Evolutionary conservation across 1,140 invertebrate species (phyloP), one percentile per base, ranked within the genome.

Genomic region (Artemia franciscana): DNA sequence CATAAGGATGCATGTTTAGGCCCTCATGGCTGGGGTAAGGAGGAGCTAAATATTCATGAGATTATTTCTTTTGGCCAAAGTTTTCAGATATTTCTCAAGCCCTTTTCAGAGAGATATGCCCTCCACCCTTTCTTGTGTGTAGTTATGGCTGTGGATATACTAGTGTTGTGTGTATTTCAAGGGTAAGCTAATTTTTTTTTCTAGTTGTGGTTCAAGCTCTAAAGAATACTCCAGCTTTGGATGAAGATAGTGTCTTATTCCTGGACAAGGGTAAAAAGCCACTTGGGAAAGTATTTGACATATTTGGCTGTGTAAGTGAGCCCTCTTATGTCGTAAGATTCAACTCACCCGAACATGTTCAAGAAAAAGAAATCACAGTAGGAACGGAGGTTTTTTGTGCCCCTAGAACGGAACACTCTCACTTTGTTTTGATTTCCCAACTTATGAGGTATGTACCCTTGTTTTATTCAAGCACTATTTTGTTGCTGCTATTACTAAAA

Each of bases 221-320:
- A 28, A 78, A 79, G 58, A 78, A 78, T 60, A 81, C 80, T 28
- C 84, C 86, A 60, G 79, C 85, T 0, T 77, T 92, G 56, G 82
- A 93, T 76, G 71, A 91, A 60, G 88, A 91, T 61, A 86, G 85
- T 4, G 77, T 92, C 24, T 72, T 93, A 24, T 93, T 93, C 70
- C 65, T 86, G 51, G 81, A 86, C 5, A 77, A 79, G 69, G 86
- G 84, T 15, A 75, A 80, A 57, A 78, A 79, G 65, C 76, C 83
- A 2, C 71, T 90, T 0, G 88, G 88, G 3, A 78, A 81, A 68
- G 79, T 95, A 61, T 91, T 89, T 75, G 91, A 95, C 78, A 88
- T 93, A 4, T 84, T 94, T 73, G 91, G 91, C 4, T 77, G 80
- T 68, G 84, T 91, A 0, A 74, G 73, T 0, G 78, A 85, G 67